Evolutionary conservation across 1,140 invertebrate genomes (phyloP).

Genomic region (Helicoverpa zea): DNA sequence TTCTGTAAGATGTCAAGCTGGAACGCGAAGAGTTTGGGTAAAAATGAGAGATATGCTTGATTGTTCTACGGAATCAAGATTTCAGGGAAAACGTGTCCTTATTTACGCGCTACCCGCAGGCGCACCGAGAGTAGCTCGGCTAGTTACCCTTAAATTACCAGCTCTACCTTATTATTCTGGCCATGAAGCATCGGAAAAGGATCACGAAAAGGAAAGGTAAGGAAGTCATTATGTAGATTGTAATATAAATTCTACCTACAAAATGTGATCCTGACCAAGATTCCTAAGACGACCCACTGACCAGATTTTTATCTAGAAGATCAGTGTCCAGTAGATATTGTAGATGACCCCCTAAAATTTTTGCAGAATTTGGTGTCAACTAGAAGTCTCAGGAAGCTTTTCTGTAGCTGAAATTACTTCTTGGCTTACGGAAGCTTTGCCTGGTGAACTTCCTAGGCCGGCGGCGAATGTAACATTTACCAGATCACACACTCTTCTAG

Average conservation of each 20-base stretch:
- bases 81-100: conserved; percentile 65
- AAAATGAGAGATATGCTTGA: conserved; percentile 61
- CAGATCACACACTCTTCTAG: conserved; percentile 71
- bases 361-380: conserved; percentile 70
- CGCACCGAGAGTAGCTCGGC: conserved; percentile 77
- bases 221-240: background rate
- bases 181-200: conserved; percentile 65
- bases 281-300: no score
- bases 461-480: conserved; percentile 68
- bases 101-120: conserved; percentile 77
- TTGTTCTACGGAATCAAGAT: conserved; percentile 23
- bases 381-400: conserved; percentile 74
- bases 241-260: no score
- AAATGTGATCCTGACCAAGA: no score
- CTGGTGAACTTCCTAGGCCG: conserved; percentile 76
- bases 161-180: conserved; percentile 75
- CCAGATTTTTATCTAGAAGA: no score
- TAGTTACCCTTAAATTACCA: conserved; percentile 70
- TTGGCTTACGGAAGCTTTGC: conserved; percentile 75
- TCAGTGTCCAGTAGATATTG: conserved; percentile 1
- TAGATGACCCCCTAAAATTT: background rate
- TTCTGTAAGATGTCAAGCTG: conserved; percentile 80
- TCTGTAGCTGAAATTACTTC: conserved; percentile 82
- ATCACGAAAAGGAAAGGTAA: conserved; percentile 62
- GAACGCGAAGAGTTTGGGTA: conserved; percentile 77